A percentile compares a stretch with the other conserved stretches of the same genome.
Evolutionary conservation across 2,113 vertebrate species (phyloP).

Genomic region (Poecile atricapillus): DNA sequence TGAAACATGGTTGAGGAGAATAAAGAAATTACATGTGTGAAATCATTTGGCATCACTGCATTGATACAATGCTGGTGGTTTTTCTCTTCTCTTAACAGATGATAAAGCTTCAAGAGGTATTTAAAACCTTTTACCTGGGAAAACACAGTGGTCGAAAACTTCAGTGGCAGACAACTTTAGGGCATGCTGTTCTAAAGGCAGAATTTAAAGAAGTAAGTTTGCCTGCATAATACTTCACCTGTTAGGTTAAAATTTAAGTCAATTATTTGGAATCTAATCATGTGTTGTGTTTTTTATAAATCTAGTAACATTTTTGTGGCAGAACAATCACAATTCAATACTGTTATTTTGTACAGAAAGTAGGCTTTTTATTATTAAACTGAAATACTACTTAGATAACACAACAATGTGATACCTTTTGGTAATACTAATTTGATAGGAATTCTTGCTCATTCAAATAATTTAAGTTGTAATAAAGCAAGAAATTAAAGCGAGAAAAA

Average conservation of each 20-base stretch:
- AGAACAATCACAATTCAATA: background rate
- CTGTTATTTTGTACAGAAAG: background rate
- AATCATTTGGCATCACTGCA: background rate
- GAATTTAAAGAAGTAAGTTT: constrained; percentile 80
- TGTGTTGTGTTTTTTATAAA: background rate
- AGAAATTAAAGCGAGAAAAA: background rate
- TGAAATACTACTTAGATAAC: background rate
- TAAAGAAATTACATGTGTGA: background rate
- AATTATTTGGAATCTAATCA: background rate
- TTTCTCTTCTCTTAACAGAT: constrained; percentile 64
- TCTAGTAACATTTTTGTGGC: background rate
- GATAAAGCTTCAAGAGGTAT: constrained; percentile 83
- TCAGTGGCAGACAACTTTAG: constrained; percentile 82
- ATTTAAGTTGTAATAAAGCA: background rate
- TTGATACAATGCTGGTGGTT: background rate
- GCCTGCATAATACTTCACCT: background rate
- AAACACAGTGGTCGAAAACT: constrained; percentile 83
- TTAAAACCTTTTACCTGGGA: constrained; percentile 82
- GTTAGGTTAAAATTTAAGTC: background rate
- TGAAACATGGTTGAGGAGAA: background rate
- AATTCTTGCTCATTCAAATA: background rate
- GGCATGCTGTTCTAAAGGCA: constrained; percentile 79
- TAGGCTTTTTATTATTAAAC: background rate
- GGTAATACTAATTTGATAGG: background rate
- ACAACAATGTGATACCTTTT: background rate